Evolutionary conservation across 2,888 invertebrate genomes (phyloP), one percentile per base, ranked within the genome.

Genomic region (Globia sparganii): DNA sequence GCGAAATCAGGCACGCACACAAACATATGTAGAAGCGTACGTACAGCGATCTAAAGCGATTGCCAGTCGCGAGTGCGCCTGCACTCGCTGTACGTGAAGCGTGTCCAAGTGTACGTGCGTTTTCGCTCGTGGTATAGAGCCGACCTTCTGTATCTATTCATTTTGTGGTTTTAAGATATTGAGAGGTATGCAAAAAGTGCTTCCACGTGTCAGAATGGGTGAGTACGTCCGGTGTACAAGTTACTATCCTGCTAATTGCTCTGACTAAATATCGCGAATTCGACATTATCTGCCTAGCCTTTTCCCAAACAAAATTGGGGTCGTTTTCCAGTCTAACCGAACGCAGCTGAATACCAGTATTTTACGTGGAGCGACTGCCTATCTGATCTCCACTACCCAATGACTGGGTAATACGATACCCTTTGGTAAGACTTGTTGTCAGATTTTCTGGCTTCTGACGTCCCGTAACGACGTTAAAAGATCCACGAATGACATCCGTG

Each of bases 201-300:
- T 49, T 49, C 31, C 53, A 77, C 62, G 62, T 56, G 72, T 34
- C 2, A 13, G 34, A 34, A 28, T 9, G 5, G 46, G 25, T 46
- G 43, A 18, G 34, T 6, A 49, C 37, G 25, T 75, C 40, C 75
- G 68, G 59, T 72, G 31, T 40, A 56, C 31, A 40, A 72, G 15
- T 56, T 66, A 37, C 31, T 34, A 78, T 34, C 25, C 5, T 11
- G 18, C 4, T 61, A 61, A 77, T 72, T 53, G 25, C 18, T n/a
- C 59, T 37, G 2, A 4, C 4, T 25, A 18, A 5, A 77, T 40
- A 70, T 75, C 58, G 56, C 28, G 62, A 69, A 18, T 37, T 72
- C 40, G 37, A 53, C 25, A 53, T 25, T 25, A 25, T 53, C 11
- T 53, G 25, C 25, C 11, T 11, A 4, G 4, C 11, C 3, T 49